Evolutionary conservation across 2,113 vertebrate species (phyloP).

Genomic region (Chaetorhynchus papuensis): DNA sequence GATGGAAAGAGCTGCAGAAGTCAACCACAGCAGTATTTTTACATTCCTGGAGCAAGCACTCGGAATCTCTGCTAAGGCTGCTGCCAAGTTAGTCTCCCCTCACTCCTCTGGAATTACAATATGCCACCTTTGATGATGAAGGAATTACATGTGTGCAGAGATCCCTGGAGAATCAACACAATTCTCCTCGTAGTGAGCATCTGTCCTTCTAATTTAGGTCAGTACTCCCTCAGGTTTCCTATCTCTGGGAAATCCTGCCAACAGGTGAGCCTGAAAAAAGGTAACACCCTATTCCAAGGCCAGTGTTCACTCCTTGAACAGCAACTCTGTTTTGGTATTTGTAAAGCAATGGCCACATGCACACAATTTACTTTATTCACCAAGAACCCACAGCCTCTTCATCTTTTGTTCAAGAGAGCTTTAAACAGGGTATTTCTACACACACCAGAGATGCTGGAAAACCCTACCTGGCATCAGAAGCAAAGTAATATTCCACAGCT

Average conservation of each 20-base stretch:
- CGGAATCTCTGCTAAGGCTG: neutral
- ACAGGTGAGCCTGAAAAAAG: neutral
- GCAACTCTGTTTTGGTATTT: neutral
- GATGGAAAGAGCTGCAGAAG: neutral
- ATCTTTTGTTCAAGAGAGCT: accelerated
- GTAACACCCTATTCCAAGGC: neutral
- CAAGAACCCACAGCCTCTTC: neutral
- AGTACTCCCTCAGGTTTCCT: neutral
- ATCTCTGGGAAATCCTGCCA: neutral
- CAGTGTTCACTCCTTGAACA: neutral
- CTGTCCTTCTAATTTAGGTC: neutral
- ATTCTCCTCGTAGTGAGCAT: neutral
- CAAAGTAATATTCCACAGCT: constrained; percentile 96
- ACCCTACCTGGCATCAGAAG: constrained; percentile 91
- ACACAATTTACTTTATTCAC: neutral
- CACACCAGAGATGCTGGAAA: accelerated
- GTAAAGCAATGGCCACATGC: accelerated
- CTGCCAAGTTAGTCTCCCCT: neutral
- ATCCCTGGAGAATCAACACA: neutral
- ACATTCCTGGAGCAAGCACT: neutral
- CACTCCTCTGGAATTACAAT: neutral
- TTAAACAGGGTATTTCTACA: accelerated
- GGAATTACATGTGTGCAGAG: neutral
- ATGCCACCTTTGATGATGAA: neutral
- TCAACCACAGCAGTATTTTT: neutral